phyloP scores from a whole-genome alignment of 2,888 invertebrate genomes.

The Acleris emargana region DNA sequence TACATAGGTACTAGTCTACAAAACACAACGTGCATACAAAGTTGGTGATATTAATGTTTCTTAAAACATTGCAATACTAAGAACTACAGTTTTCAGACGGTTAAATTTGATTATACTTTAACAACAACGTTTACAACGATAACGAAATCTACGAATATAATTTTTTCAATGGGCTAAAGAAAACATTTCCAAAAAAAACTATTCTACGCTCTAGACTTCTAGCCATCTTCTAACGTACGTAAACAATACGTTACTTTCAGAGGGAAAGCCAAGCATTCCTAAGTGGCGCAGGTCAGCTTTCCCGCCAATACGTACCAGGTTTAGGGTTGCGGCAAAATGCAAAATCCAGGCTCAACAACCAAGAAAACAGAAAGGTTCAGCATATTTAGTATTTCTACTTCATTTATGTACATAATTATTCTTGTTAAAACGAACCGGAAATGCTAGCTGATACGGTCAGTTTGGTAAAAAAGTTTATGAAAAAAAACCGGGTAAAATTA shows the following conservation, averaged over 20 bases:
- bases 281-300: constrained; percentile 7
- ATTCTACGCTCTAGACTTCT: neutral
- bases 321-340: constrained; percentile 53
- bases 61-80: no score
- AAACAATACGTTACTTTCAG: neutral
- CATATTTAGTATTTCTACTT: constrained; percentile 8
- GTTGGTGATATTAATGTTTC: no score
- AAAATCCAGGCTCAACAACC: constrained; percentile 67
- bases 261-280: constrained; percentile 12
- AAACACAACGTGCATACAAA: no score
- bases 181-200: neutral
- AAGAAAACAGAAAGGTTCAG: constrained; percentile 38
- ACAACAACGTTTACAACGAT: no score
- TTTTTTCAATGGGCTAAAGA: no score
- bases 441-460: no score
- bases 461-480: neutral
- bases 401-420: no score
- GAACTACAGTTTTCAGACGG: no score
- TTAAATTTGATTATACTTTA: no score
- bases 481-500: constrained; percentile 36
- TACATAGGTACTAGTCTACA: no score
- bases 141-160: no score
- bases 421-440: no score
- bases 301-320: constrained; percentile 60
- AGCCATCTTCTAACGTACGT: neutral